Conservation (phyloP, 1,140 invertebrate genomes). For the Hermetia illucens region DNA sequence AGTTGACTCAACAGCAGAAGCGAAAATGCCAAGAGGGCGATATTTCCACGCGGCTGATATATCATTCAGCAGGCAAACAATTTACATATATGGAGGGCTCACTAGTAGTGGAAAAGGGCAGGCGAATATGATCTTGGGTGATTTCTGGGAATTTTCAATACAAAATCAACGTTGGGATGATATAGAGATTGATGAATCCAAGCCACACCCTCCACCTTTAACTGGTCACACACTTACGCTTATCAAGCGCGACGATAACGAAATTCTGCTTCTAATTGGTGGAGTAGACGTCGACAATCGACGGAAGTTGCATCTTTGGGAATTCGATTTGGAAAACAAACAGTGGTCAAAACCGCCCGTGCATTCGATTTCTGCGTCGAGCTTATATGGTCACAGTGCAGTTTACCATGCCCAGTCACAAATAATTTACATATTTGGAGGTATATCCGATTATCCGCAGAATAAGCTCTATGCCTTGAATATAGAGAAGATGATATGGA, state of each 20-base stretch:
- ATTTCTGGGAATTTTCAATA: conserved; percentile 90
- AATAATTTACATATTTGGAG: conserved; percentile 83
- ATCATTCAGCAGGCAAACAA: conserved; percentile 63
- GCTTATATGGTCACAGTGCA: conserved; percentile 80
- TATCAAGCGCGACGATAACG: conserved; percentile 52
- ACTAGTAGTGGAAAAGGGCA: conserved; percentile 34
- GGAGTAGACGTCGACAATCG: conserved; percentile 70
- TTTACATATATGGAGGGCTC: conserved; percentile 84
- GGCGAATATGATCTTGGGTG: conserved; percentile 52
- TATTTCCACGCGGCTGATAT: conserved; percentile 86
- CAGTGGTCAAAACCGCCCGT: conserved; percentile 53
- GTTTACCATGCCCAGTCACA: conserved; percentile 69
- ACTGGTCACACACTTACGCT: conserved; percentile 82
- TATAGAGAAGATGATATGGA: conserved; percentile 61
- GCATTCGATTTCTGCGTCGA: conserved; percentile 57
- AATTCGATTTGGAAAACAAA: conserved; percentile 60
- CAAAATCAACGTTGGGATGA: conserved; percentile 73
- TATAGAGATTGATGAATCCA: conserved; percentile 20
- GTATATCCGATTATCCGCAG: conserved; percentile 35
- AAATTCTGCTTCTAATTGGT: conserved; percentile 72
- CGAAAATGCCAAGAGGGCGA: conserved; percentile 68
- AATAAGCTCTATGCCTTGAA: conserved; percentile 65
- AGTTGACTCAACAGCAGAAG: conserved; percentile 66
- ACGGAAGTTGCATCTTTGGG: conserved; percentile 63
- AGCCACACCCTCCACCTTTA: conserved; percentile 46